Conservation (phyloP, 1,140 invertebrate species). For the Phortica variegata region DNA sequence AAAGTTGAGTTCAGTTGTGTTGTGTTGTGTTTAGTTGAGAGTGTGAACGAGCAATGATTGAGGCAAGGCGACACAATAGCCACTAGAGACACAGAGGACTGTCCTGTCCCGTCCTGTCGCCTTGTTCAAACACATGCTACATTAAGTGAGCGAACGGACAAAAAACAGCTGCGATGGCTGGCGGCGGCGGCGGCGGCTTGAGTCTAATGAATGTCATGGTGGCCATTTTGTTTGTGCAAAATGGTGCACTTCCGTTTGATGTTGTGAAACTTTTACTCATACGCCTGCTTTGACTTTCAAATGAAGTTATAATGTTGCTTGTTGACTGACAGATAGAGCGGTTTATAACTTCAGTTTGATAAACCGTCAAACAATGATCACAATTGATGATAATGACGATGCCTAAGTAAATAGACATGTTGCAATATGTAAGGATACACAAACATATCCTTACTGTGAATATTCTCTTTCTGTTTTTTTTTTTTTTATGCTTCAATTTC, state of each 20-base stretch:
- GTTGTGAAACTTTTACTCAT: background rate
- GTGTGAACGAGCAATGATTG: slow-evolving; percentile 16
- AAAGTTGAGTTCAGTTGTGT: too few relatives aligned
- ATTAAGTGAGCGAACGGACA: too few relatives aligned
- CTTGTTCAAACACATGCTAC: too few relatives aligned
- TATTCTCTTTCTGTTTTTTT: background rate
- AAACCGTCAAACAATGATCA: slow-evolving; percentile 14
- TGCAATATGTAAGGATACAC: too few relatives aligned
- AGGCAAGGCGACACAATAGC: slow-evolving; percentile 30
- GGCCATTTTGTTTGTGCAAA: slow-evolving; percentile 10
- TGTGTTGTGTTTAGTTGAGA: background rate
- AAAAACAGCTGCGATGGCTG: too few relatives aligned
- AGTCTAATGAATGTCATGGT: slow-evolving; percentile 53
- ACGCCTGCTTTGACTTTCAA: background rate
- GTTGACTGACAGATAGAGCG: too few relatives aligned
- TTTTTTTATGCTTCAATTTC: background rate
- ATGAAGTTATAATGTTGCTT: slow-evolving; percentile 32
- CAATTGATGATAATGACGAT: slow-evolving; percentile 14
- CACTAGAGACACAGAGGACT: too few relatives aligned
- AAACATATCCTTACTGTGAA: background rate
- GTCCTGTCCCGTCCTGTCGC: too few relatives aligned
- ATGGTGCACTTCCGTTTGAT: slow-evolving; percentile 28
- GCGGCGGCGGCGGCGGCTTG: too few relatives aligned
- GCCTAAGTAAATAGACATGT: background rate
- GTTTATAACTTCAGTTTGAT: too few relatives aligned